Evolutionary conservation across 2,113 vertebrate genomes (phyloP).

Genomic region (human (Homo sapiens)): DNA sequence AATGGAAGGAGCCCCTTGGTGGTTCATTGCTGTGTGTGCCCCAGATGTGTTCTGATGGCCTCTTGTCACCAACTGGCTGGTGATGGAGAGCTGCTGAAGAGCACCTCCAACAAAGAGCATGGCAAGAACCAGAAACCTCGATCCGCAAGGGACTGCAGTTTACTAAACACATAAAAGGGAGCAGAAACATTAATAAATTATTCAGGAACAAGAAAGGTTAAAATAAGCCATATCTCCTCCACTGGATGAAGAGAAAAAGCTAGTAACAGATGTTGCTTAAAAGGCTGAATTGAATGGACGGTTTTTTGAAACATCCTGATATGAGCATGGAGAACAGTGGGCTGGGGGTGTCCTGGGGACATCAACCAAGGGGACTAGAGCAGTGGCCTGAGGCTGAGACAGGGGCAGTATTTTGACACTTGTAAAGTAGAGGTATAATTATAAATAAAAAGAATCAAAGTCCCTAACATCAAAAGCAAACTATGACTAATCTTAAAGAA

Average conservation of each 20-base stretch:
- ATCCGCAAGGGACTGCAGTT: neutral
- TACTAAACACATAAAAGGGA: neutral
- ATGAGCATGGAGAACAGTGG: neutral
- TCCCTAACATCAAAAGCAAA: neutral
- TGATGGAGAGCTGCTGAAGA: neutral
- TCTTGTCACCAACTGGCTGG: neutral
- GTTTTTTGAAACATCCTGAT: neutral
- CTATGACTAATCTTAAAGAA: neutral
- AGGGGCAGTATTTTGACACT: neutral
- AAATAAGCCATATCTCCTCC: neutral
- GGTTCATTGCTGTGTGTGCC: neutral
- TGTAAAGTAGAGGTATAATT: neutral
- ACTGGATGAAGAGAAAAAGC: neutral
- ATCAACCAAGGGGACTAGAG: too few relatives aligned
- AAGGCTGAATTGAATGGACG: neutral
- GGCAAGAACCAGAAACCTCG: neutral
- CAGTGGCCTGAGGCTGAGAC: neutral
- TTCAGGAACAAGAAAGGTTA: neutral
- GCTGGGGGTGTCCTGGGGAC: neutral
- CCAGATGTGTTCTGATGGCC: neutral
- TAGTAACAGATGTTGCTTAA: neutral
- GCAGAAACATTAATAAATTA: neutral
- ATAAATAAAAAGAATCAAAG: neutral
- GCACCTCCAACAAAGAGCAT: neutral
- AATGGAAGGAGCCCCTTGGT: neutral